Conservation (phyloP, 2,888 invertebrate species). For the Coelopa pilipes region DNA sequence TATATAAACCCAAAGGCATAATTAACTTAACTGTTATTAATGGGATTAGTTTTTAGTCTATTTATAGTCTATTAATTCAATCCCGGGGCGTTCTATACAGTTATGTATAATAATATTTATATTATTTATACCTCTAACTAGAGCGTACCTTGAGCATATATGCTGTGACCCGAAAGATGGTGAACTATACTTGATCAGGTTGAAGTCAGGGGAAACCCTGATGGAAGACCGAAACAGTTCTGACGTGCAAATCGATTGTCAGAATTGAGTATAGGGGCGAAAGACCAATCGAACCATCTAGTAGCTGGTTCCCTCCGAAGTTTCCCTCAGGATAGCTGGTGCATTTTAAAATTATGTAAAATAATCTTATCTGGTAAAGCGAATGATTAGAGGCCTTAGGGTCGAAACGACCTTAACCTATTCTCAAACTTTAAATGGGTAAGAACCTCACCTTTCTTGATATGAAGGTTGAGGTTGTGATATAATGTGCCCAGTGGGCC, state of each 20-base stretch:
- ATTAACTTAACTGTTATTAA: conserved; percentile 68
- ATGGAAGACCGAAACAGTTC: conserved; percentile 78
- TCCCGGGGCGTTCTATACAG: conserved; percentile 55
- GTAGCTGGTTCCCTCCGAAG: conserved; percentile 82
- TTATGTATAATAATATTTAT: conserved; percentile 48
- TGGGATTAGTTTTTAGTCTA: conserved; percentile 45
- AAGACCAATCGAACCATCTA: conserved; percentile 79
- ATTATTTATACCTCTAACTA: conserved; percentile 49
- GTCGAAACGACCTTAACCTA: conserved; percentile 77
- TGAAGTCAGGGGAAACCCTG: conserved; percentile 48
- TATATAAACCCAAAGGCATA: conserved; percentile 72
- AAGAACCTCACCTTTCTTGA: conserved; percentile 74
- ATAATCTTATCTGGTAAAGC: conserved; percentile 78
- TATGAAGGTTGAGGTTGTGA: conserved; percentile 70
- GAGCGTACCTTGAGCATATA: conserved; percentile 69
- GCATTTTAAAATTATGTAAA: conserved; percentile 59
- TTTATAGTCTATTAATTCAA: conserved; percentile 45
- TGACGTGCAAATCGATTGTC: conserved; percentile 84
- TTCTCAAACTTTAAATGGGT: conserved; percentile 84
- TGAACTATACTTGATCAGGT: conserved; percentile 76
- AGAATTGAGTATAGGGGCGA: conserved; percentile 79
- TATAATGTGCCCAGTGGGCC: conserved; percentile 70
- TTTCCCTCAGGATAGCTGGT: conserved; percentile 80
- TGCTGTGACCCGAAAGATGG: conserved; percentile 80
- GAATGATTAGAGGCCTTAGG: conserved; percentile 77